These are phyloP conservation scores for Whitmania pigra DNA, from an alignment of 1,140 invertebrate genomes.

Conservation along the genomic window DNA sequence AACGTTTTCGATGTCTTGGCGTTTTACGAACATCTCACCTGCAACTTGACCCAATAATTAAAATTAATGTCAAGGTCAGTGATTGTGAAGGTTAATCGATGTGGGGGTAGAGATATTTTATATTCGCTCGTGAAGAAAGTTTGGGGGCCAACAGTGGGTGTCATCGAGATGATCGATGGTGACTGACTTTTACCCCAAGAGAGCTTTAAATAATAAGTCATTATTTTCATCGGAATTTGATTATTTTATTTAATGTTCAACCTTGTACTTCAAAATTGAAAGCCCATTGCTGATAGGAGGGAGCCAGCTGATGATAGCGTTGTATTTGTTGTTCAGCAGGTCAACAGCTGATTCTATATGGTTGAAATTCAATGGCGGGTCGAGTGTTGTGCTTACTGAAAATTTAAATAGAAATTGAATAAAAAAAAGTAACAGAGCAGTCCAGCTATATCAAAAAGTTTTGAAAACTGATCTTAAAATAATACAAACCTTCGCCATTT, in stretches of 20 bases:
- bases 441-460: no score
- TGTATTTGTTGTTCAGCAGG: background rate
- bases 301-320: background rate
- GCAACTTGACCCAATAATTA: slow-evolving; percentile 10
- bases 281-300: background rate
- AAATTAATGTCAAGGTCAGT: slow-evolving; percentile 4
- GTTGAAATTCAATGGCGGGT: background rate
- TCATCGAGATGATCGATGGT: background rate
- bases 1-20: no score
- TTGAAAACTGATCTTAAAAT: no score
- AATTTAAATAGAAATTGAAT: no score
- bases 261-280: slow-evolving; percentile 1
- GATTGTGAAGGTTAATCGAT: background rate
- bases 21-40: background rate
- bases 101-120: background rate
- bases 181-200: slow-evolving; percentile 1
- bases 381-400: background rate
- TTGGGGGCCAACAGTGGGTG: background rate
- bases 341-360: background rate
- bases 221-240: no score
- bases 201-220: background rate
- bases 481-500: no score
- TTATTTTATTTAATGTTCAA: background rate
- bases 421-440: no score
- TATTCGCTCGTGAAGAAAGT: slow-evolving; percentile 3